A percentile compares a stretch with the other conserved stretches of the same genome.
Evolutionary conservation across 2,113 vertebrate genomes (phyloP).

Genomic region (Vimba vimba): DNA sequence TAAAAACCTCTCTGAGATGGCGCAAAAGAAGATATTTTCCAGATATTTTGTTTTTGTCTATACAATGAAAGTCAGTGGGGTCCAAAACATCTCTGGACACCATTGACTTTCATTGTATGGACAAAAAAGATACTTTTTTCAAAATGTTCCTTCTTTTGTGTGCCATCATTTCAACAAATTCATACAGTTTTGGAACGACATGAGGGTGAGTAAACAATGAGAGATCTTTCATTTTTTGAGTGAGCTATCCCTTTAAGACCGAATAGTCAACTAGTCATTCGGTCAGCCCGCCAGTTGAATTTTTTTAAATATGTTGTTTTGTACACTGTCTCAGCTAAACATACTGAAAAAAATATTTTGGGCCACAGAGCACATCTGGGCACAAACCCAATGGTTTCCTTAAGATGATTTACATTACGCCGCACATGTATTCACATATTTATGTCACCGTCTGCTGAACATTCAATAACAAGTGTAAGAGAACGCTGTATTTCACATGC

Average conservation of each 20-base stretch:
- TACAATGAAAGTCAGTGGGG: no score
- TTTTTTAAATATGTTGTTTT: neutral
- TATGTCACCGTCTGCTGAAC: conserved; percentile 24
- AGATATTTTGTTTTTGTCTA: no score
- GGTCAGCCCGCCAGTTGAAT: neutral
- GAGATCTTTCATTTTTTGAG: neutral
- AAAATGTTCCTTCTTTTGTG: neutral
- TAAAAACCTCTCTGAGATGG: no score
- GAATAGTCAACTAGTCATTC: neutral
- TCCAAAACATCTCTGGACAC: no score
- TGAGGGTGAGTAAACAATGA: neutral
- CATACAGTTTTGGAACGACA: neutral
- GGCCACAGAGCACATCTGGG: neutral
- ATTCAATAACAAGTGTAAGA: conserved; percentile 32
- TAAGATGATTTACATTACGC: conserved; percentile 17
- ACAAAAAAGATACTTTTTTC: no score
- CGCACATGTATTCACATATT: conserved; percentile 16
- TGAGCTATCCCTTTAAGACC: neutral
- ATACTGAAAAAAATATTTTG: neutral
- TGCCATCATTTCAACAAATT: neutral
- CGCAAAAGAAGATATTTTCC: no score
- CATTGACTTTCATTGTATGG: no score
- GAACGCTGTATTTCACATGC: conserved; percentile 11
- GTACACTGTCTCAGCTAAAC: neutral
- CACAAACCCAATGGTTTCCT: conserved; percentile 21